These are phyloP conservation scores for Epicampocera succincta DNA, from an alignment of 2,888 invertebrate species.

Conservation along the genomic window DNA sequence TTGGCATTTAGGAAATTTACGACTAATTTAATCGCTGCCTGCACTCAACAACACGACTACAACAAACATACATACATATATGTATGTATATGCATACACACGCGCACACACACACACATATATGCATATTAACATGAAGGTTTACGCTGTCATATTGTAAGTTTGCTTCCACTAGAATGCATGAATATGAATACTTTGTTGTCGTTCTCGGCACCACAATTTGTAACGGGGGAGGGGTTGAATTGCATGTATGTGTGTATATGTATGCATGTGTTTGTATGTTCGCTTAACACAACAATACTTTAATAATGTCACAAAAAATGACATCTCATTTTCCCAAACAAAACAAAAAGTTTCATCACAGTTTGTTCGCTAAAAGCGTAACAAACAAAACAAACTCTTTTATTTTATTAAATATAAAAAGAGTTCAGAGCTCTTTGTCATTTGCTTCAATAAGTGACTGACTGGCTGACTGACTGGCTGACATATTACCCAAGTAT, in stretches of 20 bases:
- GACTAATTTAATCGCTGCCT: conserved; percentile 9
- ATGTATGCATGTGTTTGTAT: background rate
- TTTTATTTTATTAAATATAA: conserved; percentile 16
- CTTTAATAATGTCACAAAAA: conserved; percentile 54
- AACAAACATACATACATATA: background rate
- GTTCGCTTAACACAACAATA: conserved; percentile 14
- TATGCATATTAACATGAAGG: background rate
- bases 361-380: conserved; percentile 17
- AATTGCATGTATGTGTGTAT: background rate
- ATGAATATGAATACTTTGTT: no score
- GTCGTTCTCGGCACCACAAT: no score
- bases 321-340: conserved; percentile 54
- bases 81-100: background rate
- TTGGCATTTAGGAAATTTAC: conserved; percentile 11
- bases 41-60: background rate
- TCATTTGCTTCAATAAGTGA: conserved; percentile 35
- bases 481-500: conserved; percentile 61
- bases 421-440: conserved; percentile 37
- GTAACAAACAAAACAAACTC: conserved; percentile 17
- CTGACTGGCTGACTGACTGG: conserved; percentile 22
- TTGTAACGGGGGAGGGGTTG: no score
- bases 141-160: no score
- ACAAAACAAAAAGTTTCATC: conserved; percentile 11
- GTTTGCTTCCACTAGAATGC: no score
- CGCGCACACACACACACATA: background rate